These are phyloP conservation scores for Piaya cayana DNA, from an alignment of 2,113 vertebrate genomes.

Conservation along the genomic window DNA sequence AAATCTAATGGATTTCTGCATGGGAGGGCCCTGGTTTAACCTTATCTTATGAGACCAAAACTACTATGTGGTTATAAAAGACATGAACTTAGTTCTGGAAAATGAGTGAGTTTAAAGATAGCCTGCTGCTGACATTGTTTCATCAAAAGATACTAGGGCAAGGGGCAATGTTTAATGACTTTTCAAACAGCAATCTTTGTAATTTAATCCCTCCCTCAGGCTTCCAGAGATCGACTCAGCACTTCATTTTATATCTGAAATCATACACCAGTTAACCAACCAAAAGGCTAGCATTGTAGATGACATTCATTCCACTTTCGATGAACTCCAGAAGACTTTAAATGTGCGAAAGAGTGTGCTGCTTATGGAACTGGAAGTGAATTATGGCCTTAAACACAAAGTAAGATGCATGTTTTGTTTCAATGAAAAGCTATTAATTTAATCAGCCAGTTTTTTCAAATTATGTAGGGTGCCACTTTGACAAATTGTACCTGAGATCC, in stretches of 20 bases:
- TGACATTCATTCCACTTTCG: constrained; percentile 91
- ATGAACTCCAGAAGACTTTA: constrained; percentile 94
- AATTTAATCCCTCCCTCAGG: constrained; percentile 72
- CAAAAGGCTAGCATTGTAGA: constrained; percentile 94
- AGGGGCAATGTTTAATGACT: constrained; percentile 17
- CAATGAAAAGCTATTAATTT: neutral
- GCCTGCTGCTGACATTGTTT: neutral
- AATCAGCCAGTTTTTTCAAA: neutral
- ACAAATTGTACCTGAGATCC: neutral
- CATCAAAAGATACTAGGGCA: neutral
- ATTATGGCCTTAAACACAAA: constrained; percentile 98
- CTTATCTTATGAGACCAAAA: neutral
- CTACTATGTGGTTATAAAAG: neutral
- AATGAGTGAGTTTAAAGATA: neutral
- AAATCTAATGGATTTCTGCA: neutral
- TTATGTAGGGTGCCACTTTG: neutral
- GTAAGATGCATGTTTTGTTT: constrained; percentile 74
- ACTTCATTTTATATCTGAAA: constrained; percentile 91
- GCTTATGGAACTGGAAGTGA: constrained; percentile 98
- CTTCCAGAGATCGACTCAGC: constrained; percentile 96
- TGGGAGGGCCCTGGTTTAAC: neutral
- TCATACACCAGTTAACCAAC: constrained; percentile 92
- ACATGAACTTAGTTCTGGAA: constrained; percentile 15
- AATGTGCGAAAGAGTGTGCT: constrained; percentile 95
- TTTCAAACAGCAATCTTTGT: constrained; percentile 36